These are phyloP conservation scores for Heliconius cydno DNA, from an alignment of 2,888 invertebrate genomes.

Conservation along the genomic window DNA sequence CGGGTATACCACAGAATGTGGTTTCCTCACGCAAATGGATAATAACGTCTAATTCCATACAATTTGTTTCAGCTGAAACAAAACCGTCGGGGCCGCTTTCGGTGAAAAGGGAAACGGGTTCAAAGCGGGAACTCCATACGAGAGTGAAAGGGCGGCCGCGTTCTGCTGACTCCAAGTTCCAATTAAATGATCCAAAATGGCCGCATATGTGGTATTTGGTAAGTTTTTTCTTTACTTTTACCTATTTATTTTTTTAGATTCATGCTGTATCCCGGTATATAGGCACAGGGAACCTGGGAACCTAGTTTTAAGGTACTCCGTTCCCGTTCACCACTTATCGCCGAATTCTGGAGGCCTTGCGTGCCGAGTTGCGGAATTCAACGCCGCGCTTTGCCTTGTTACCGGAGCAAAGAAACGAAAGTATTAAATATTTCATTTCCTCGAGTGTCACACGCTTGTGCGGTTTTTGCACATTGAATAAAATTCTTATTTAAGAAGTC, in stretches of 20 bases:
- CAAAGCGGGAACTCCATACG: conserved; percentile 82
- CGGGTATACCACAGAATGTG: conserved; percentile 12
- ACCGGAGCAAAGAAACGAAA: no score
- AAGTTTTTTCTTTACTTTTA: conserved; percentile 72
- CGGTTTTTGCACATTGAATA: no score
- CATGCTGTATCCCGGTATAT: no score
- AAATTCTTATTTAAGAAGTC: no score
- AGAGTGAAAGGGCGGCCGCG: conserved; percentile 88
- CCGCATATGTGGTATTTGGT: conserved; percentile 98
- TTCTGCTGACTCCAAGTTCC: conserved; percentile 74
- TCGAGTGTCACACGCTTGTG: no score
- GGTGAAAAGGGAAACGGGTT: conserved; percentile 69
- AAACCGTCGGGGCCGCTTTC: conserved; percentile 62
- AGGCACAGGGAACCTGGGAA: no score
- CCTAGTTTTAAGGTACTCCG: no score
- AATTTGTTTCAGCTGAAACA: conserved; percentile 61
- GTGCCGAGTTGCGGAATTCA: no score
- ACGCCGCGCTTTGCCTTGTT: no score
- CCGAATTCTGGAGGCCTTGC: no score
- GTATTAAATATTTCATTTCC: no score
- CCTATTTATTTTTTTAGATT: not conserved
- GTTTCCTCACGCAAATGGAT: conserved; percentile 22
- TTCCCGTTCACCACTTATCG: no score
- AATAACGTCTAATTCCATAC: conserved; percentile 32
- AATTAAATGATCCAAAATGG: conserved; percentile 95